Base-by-base conservation (phyloP, 2,797 vertebrate genomes). In the Falco naumanni region DNA sequence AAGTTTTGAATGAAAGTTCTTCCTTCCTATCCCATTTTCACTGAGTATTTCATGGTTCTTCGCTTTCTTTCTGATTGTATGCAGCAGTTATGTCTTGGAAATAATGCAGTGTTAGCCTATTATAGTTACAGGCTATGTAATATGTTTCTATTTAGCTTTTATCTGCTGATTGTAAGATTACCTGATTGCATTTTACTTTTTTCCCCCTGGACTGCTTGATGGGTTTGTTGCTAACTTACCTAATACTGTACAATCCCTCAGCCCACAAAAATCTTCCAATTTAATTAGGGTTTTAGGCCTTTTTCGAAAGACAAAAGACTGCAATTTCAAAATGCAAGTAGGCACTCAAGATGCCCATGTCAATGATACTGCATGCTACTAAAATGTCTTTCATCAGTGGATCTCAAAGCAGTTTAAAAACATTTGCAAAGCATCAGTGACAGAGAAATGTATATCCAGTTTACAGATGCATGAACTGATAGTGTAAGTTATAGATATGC, bases 101-200 rank as follows among this genome's bases (percentile, higher is more conserved):
- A 94, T 69, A 51, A 24, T 29, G 47, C 59, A 86, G 48, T 65
- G 48, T 74, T 87, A 86, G n/a, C 29, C 77, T 85, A 51, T 90
- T 94, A 89, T 48, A 94, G 81, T 94, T 85, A 69, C 47, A 95
- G 90, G 81, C 87, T 92, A 83, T 77, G 56, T 61, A 94, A 85
- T 87, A 78, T 87, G 65, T 93, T 96, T 90, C 84, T 92, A n/a
- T 95, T 95, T 91, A 80, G 54, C 43, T 93, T 93, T 94, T 94
- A 93, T 92, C 84, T 94, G 47, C 39, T 96, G 47, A 93, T 94
- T 91, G 75, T 71, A 87, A 93, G 88, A 90, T 90, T 95, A 90
- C 71, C 68, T 91, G 86, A 94, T 96, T 95, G 56, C 29, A 34
- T 87, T 95, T 93, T 91, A 68, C 74, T 84, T 76, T 6, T n/a